Evolutionary conservation across 2,797 vertebrate species (phyloP), one percentile per base, ranked within the genome.

Genomic region (Clarias laeviceps): DNA sequence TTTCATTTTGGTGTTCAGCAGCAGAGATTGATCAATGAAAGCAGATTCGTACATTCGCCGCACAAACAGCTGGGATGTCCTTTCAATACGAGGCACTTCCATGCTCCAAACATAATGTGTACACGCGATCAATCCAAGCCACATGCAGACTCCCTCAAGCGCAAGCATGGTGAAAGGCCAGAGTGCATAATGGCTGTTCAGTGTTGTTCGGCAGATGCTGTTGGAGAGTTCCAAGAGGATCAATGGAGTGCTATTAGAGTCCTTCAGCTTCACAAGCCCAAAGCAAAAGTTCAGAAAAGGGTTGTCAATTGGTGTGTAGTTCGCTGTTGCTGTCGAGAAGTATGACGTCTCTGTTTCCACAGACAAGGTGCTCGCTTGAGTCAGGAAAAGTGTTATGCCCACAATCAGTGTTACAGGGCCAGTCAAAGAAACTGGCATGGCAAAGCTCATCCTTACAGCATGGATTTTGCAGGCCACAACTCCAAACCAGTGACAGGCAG

Each of bases 401-500:
- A 95, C 7, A n/a, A 95, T 40, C 1, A 96, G 90, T n/a, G 94
- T 92, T 2, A 84, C 3, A 4, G 95, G 94, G n/a, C 94, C 94
- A 0, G 94, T 94, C 80, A 87, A 85, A 9, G 90, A 92, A 1
- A 95, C 82, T 0, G 96, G 96, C 22, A 95, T 54, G 0, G 94
- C 94, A 83, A 96, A 96, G 89, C 95, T 90, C 89, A 94, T 92
- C 56, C 89, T 92, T 85, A 96, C 92, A 0, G 94, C 89, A 74
- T 96, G 95, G 86, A 96, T 96, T 89, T 96, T 96, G 87, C 95
- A 96, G 73, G 94, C 95, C 84, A 96, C 94, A 24, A 96, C 94
- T 5, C 95, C 95, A 83, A 96, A 96, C 96, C 96, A 96, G 89
- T 96, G 95, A 84, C 95, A 96, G 34, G 93, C 90, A 3, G 93